These are phyloP conservation scores for Nomada lathburiana DNA, from an alignment of 2,888 invertebrate species.

Conservation along the genomic window DNA sequence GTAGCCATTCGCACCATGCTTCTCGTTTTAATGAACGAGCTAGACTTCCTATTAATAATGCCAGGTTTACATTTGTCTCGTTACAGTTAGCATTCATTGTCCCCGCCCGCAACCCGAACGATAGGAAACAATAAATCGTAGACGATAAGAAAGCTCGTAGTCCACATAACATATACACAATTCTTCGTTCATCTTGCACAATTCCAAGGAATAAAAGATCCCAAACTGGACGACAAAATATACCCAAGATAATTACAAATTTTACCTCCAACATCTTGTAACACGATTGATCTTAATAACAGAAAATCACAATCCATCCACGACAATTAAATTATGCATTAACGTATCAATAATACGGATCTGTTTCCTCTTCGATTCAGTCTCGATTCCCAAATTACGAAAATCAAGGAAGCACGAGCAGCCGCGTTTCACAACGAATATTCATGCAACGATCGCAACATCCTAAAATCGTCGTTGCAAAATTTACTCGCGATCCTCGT, in stretches of 20 bases:
- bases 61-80: slow-evolving; percentile 42
- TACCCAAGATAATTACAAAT: no score
- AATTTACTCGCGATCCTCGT: slow-evolving; percentile 70
- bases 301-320: neutral
- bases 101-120: neutral
- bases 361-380: no score
- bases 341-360: no score
- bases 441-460: slow-evolving; percentile 65
- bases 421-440: slow-evolving; percentile 64
- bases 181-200: no score
- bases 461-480: slow-evolving; percentile 59
- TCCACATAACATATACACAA: neutral
- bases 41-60: slow-evolving; percentile 36
- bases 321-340: slow-evolving; percentile 3
- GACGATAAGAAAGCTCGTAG: no score
- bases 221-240: no score
- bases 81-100: slow-evolving; percentile 21
- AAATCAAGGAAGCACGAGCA: neutral
- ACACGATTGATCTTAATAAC: neutral
- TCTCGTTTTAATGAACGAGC: slow-evolving; percentile 38
- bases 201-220: no score
- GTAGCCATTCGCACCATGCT: slow-evolving; percentile 35
- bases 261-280: no score
- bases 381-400: slow-evolving; percentile 33
- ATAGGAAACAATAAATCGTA: slow-evolving; percentile 28